Base-by-base conservation (phyloP, 92 coral and sea anemone species). In the Epizoanthus fatuus region DNA sequence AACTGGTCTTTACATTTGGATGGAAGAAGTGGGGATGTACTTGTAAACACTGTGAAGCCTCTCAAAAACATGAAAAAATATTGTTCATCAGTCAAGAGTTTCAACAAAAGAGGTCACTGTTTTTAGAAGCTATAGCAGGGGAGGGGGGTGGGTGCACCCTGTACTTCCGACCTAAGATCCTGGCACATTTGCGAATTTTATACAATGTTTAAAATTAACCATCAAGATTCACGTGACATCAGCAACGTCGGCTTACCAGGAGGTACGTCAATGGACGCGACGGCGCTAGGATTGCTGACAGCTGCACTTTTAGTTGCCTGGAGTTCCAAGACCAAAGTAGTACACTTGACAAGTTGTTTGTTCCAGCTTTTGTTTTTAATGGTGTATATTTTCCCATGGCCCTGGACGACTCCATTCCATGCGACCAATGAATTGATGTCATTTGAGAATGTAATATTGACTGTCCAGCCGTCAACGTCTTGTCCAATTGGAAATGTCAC, bases 321-420 rank as follows among this genome's bases (percentile, higher is more conserved):
- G 15, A 89, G 64, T 4, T 5, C 14, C 44, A 78, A 39, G 37
- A 40, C 52, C 32, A 74, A 38, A 4, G 57, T 56, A 3, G 1
- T 35, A 38, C 69, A 80, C 64, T 57, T 84, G 19, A 14, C 19
- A 44, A 86, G 67, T 4, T 75, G 42, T 1, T 54, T 73, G 60
- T 92, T 89, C 95, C 95, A 89, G 15, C 85, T 47, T 77, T 29
- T 69, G 83, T 85, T 86, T 52, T 13, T 15, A 10, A 86, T 59
- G 5, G 22, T 84, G 32, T 73, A 88, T n/a, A 54, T 82, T 63
- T 54, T 64, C 15, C 86, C 91, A 29, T 70, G 38, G 51, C 8
- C n/a, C n/a, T n/a, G 5, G 45, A 58, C 14, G 4, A 4, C 20
- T 25, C 74, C 82, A 63, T 72, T 84, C 74, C 74, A 60, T 16